Evolutionary conservation across 2,113 vertebrate species (phyloP), one percentile per base, ranked within the genome.

Genomic region (Aleadryas rufinucha): DNA sequence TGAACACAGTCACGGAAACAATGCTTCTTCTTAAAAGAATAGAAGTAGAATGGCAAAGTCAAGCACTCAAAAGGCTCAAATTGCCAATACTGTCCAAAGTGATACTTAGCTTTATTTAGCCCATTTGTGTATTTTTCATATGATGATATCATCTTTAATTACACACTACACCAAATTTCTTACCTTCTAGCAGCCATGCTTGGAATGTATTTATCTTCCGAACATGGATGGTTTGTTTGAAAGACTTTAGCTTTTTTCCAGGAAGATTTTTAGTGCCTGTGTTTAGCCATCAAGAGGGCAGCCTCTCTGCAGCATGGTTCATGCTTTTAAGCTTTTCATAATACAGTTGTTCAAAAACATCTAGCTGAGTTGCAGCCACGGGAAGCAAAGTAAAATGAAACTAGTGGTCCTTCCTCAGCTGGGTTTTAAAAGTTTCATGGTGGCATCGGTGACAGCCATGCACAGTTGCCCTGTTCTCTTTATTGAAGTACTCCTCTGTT

Each of bases 401-500:
- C 42, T n/a, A 45, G 64, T 30, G 28, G 23, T 63, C 30, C 19
- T n/a, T 60, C 52, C 56, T 95, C 35, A 78, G 39, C 17, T 75
- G 39, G 16, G 24, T 70, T 80, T 94, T 93, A 23, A 47, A 94
- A 61, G 30, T 77, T 77, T 83, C 33, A 28, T 44, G 42, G 23
- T n/a, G 14, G 11, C 26, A 22, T 45, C 0, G 0, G 39, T 92
- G 75, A 63, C 42, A 68, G 15, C 16, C 5, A 1, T 44, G n/a
- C 45, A 44, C 11, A 27, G 68, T 69, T 9, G 7, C 16, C 41
- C 20, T 80, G 0, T 76, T 86, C 42, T 92, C 42, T n/a, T 33
- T 39, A 0, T 45, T 60, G 26, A 76, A 89, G 28, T 49, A 30
- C 28, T 84, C 13, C n/a, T 52, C 9, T 28, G 10, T 84, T 86